Evolutionary conservation across 2,888 invertebrate species (phyloP).

Genomic region (Hesperia comma): DNA sequence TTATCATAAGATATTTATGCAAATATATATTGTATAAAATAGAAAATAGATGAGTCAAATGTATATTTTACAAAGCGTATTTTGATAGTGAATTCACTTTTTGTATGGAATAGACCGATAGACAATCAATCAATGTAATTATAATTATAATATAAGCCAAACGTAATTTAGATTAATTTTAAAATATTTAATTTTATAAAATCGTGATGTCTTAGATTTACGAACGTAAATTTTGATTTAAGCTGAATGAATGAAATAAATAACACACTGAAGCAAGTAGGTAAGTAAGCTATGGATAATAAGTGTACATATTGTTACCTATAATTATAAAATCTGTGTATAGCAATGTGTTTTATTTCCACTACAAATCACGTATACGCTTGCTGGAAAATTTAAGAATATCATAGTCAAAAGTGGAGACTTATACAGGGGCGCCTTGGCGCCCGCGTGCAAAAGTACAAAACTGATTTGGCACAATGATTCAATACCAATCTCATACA

Average conservation of each 20-base stretch:
- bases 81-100: slow-evolving; percentile 23
- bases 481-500: too few relatives aligned
- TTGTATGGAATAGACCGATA: slow-evolving; percentile 3
- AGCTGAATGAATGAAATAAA: slow-evolving; percentile 20
- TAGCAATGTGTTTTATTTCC: neutral
- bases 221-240: slow-evolving; percentile 15
- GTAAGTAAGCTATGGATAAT: slow-evolving; percentile 9
- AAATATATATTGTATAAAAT: slow-evolving; percentile 1
- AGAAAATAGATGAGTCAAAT: slow-evolving; percentile 10
- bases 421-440: too few relatives aligned
- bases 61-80: slow-evolving; percentile 26
- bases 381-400: too few relatives aligned
- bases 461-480: too few relatives aligned
- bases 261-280: neutral
- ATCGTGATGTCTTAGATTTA: slow-evolving; percentile 12
- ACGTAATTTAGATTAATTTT: slow-evolving; percentile 22
- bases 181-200: slow-evolving; percentile 16
- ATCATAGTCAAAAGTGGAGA: too few relatives aligned
- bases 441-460: too few relatives aligned
- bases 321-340: slow-evolving; percentile 17
- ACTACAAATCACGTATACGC: neutral
- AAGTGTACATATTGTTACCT: slow-evolving; percentile 27
- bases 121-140: slow-evolving; percentile 8
- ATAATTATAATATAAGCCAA: slow-evolving; percentile 24
- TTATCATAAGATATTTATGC: neutral